phyloP scores from a whole-genome alignment of 1,140 invertebrate species.

The Hyles vespertilio region DNA sequence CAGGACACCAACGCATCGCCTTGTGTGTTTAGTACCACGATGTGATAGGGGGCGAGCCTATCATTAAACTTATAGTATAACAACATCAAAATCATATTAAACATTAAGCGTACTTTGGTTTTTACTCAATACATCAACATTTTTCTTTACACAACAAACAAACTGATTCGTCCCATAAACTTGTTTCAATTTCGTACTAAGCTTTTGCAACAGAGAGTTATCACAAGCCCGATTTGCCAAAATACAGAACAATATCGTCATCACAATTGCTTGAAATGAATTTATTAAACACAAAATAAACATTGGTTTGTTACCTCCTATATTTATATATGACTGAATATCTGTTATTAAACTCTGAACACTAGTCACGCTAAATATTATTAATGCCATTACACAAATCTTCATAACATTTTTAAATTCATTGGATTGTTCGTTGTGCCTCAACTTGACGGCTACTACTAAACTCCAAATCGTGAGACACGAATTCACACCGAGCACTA shows the following conservation, averaged over 20 bases:
- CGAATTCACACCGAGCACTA: slow-evolving; percentile 32
- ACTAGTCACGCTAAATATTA: slow-evolving; percentile 39
- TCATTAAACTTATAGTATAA: no score
- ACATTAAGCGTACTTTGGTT: no score
- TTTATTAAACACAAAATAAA: slow-evolving; percentile 37
- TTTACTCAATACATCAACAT: no score
- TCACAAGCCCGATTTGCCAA: neutral
- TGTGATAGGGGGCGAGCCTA: no score
- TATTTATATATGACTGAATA: slow-evolving; percentile 29
- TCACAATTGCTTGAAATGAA: slow-evolving; percentile 33
- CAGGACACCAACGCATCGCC: no score
- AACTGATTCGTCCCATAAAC: no score
- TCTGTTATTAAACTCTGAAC: slow-evolving; percentile 41
- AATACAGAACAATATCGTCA: slow-evolving; percentile 10
- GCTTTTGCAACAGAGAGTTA: no score
- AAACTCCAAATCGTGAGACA: slow-evolving; percentile 37
- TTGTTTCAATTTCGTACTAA: no score
- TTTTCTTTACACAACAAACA: no score
- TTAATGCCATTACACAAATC: slow-evolving; percentile 31
- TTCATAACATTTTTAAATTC: slow-evolving; percentile 32
- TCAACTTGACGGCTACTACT: slow-evolving; percentile 25
- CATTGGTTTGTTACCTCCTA: slow-evolving; percentile 12
- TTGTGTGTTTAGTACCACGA: no score
- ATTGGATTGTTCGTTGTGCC: slow-evolving; percentile 12
- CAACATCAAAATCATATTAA: no score